Conservation (phyloP, 2,797 vertebrate genomes). For the Sebastes trivittatus region DNA sequence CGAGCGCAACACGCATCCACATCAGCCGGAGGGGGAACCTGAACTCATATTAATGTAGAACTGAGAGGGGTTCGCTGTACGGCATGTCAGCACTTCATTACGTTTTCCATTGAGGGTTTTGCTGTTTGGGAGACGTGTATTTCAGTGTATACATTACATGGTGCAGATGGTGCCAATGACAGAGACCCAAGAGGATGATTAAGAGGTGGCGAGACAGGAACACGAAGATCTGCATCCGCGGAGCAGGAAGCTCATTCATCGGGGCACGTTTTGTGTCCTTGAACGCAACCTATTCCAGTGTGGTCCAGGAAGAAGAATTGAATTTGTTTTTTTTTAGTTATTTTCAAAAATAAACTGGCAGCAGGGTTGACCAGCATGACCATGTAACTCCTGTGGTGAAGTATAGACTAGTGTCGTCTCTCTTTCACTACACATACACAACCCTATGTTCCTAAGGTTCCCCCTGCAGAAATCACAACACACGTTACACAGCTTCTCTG, state of each 20-base stretch:
- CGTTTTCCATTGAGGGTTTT: background rate
- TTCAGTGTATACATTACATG: conserved; percentile 54
- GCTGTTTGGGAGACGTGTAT: conserved; percentile 27
- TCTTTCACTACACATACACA: conserved; percentile 7
- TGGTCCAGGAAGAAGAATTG: background rate
- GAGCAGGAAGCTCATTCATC: conserved; percentile 26
- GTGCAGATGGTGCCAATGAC: conserved; percentile 47
- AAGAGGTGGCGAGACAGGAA: conserved; percentile 38
- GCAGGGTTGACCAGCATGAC: background rate
- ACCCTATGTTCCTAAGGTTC: background rate
- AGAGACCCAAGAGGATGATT: conserved; percentile 31
- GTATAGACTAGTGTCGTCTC: background rate
- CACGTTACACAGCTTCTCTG: conserved; percentile 10
- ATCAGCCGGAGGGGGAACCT: conserved; percentile 8
- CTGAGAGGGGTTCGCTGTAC: background rate
- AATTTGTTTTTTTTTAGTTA: conserved; percentile 46
- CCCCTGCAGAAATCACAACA: conserved; percentile 49
- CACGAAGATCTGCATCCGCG: conserved; percentile 14
- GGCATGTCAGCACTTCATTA: conserved; percentile 50
- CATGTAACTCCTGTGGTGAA: background rate
- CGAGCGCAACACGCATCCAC: conserved; percentile 7
- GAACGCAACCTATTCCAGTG: conserved; percentile 49
- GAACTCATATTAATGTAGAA: conserved; percentile 7
- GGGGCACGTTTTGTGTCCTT: conserved; percentile 23
- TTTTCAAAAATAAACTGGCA: conserved; percentile 51